Conservation (phyloP, 2,888 invertebrate genomes). For the Volucella zonaria region DNA sequence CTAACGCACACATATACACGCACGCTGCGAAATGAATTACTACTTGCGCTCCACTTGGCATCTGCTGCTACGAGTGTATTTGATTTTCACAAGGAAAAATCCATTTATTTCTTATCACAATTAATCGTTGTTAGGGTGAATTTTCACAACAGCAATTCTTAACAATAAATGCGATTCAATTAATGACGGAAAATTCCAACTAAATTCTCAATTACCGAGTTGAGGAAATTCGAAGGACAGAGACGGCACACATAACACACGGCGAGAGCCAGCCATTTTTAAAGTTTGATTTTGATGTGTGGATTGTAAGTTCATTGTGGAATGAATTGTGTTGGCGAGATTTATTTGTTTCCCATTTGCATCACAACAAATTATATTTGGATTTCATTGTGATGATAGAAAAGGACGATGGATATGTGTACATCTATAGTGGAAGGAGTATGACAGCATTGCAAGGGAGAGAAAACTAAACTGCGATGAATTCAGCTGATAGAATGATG, state of each 20-base stretch:
- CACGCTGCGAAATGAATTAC: conserved; percentile 15
- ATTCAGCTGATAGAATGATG: neutral
- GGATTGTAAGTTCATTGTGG: neutral
- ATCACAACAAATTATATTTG: neutral
- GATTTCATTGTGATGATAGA: neutral
- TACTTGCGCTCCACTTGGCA: conserved; percentile 40
- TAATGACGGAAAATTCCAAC: neutral
- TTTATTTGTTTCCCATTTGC: neutral
- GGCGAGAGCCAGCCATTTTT: conserved; percentile 42
- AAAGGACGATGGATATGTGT: neutral
- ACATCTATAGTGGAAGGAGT: neutral
- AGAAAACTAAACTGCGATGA: neutral
- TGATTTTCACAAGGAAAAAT: neutral
- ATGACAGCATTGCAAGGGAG: too few relatives aligned
- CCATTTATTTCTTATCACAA: neutral
- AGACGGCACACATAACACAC: conserved; percentile 51
- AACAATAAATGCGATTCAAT: neutral
- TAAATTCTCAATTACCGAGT: conserved; percentile 41
- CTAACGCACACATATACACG: conserved; percentile 8
- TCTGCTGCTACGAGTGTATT: neutral
- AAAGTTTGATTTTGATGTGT: conserved; percentile 8
- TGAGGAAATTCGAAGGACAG: conserved; percentile 42
- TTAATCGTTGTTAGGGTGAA: conserved; percentile 1
- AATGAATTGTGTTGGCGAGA: neutral
- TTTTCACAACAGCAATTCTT: neutral